Evolutionary conservation across 2,888 invertebrate genomes (phyloP), one percentile per base, ranked within the genome.

Genomic region (Linnaemya tessellans): DNA sequence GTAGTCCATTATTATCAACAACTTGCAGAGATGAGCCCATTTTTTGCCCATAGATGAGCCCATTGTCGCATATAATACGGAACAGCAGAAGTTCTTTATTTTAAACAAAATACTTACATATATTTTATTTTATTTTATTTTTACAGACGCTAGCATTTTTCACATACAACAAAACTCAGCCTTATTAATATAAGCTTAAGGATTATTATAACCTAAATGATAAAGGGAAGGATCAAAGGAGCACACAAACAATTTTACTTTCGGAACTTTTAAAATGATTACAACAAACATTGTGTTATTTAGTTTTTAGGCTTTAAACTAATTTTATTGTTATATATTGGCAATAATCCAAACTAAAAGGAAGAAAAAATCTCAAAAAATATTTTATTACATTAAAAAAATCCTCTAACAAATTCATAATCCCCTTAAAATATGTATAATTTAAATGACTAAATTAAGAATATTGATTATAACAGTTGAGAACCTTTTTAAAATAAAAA

Each of bases 251-350:
- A 51, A 62, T 10, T 41, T 46, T 18, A 58, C 1, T 78, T 18
- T 56, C 30, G 13, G 18, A 80, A 51, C 11, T 20, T 60, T 70
- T 15, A 73, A 67, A 73, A 74, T 71, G 30, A 77, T 64, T 46
- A 58, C 18, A 67, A 74, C 11, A 74, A 74, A 65, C 41, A 49
- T 65, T 75, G 30, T 54, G 64, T 82, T 85, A 82, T 85, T 79
- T 82, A 82, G 85, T 85, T 85, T 74, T 71, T 75, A 85, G 74
- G 77, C 60, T 64, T 68, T 60, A 71, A 73, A n/a, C 5, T 30
- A 70, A 70, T 43, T 74, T 71, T 74, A 83, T 46, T 74, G 54
- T 79, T 74, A 70, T 54, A 25, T 22, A 79, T 80, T 77, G 84
- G 84, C 80, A 62, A 49, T 65, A 77, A 65, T 58, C 35, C 11